Evolutionary conservation across 2,113 vertebrate genomes (phyloP).

Genomic region (Hucho hucho): DNA sequence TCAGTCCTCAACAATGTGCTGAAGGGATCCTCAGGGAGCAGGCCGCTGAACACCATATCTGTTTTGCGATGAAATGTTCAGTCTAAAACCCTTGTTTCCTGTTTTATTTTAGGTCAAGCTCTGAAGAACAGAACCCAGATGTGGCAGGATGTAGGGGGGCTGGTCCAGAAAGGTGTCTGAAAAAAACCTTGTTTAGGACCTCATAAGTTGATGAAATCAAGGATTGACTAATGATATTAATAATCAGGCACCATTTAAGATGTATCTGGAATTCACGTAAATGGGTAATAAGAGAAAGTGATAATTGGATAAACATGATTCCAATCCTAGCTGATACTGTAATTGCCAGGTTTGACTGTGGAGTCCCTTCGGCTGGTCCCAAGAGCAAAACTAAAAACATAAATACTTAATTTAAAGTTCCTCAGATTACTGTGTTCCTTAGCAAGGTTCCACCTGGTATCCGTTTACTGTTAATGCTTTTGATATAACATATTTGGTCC

Average conservation of each 20-base stretch:
- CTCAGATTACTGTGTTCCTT: not conserved
- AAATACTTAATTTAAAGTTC: not conserved
- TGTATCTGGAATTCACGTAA: not conserved
- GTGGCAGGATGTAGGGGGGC: slow-evolving; percentile 24
- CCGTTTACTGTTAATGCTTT: not conserved
- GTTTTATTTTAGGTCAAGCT: slow-evolving; percentile 35
- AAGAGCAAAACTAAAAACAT: not conserved
- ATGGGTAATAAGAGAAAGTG: not conserved
- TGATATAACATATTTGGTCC: not conserved
- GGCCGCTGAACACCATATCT: slow-evolving; percentile 41
- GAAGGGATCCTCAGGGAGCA: slow-evolving; percentile 49
- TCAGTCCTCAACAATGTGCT: slow-evolving; percentile 21
- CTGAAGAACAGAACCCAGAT: slow-evolving; percentile 30
- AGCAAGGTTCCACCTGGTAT: not conserved
- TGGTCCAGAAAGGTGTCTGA: not conserved
- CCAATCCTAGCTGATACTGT: not conserved
- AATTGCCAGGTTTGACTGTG: not conserved
- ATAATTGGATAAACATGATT: slow-evolving; percentile 2
- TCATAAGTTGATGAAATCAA: not conserved
- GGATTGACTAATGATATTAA: not conserved
- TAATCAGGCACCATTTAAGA: not conserved
- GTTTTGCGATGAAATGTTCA: slow-evolving; percentile 52
- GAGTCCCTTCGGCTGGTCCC: not conserved
- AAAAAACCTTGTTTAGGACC: not conserved
- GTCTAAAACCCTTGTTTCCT: slow-evolving; percentile 27